Base-by-base conservation (phyloP, 2,888 invertebrate species). In the Habrosyne pyritoides region DNA sequence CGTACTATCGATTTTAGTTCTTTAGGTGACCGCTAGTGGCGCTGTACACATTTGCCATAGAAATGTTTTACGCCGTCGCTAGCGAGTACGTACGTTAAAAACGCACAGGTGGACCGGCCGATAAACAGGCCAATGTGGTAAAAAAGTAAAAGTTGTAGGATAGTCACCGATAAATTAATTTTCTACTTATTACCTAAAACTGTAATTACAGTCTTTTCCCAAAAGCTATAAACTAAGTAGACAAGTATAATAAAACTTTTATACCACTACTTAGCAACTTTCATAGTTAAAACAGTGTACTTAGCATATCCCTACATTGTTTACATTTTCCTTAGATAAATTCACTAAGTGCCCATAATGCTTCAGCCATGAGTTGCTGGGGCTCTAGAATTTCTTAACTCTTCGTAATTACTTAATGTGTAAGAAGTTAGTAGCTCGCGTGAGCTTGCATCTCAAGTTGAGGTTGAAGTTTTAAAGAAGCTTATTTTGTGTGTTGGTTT, bases 301-400 rank as follows among this genome's bases (percentile, higher is more conserved):
- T 48, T 47, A 57, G 57, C 54, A 55, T 56, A 58, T 54, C 48
- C 33, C 52, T 57, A 67, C 72, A 67, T 64, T 42, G 42, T 42
- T 42, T 42, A 42, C 42, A 42, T 42, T 42, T 71, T 71, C 66
- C 63, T 59, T 66, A 42, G 42, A 75, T 73, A 79, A 81, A 78
- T 80, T 81, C 67, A 69, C 75, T 79, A 81, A 84, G 81, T 78
- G 77, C 75, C 71, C 66, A 69, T 75, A 76, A 77, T 64, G 62
- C 71, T 71, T 71, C 0, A 42, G 42, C 18, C 65, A 66, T 71
- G 78, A 77, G 54, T 67, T 63, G 56, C 53, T 54, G 56, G 57
- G 63, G 42, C 66, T 71, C 67, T 79, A 73, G 78, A 82, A 82
- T 82, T 83, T 77, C 80, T 81, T 81, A 84, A 86, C 83, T 82